phyloP scores from a whole-genome alignment of 2,797 vertebrate genomes.

The Anisognathus igniventris region DNA sequence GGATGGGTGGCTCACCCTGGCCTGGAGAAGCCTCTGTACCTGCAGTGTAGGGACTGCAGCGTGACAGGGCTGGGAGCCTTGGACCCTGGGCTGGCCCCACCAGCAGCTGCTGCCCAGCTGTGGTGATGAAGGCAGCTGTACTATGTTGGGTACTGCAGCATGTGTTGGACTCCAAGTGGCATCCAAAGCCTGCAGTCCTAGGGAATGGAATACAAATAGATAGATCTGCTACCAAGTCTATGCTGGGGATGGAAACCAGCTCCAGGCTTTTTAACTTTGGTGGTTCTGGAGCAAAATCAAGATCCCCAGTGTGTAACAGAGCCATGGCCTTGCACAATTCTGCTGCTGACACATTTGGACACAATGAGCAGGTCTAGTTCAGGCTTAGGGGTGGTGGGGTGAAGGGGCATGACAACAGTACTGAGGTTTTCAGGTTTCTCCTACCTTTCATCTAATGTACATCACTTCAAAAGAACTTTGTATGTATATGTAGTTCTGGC shows the following conservation, averaged over 20 bases:
- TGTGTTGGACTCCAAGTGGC: background rate
- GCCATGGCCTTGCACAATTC: background rate
- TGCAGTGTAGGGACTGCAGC: accelerated
- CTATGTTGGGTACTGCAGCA: background rate
- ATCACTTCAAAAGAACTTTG: background rate
- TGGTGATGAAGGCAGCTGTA: background rate
- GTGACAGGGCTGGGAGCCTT: background rate
- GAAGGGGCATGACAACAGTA: background rate
- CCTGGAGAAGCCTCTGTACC: background rate
- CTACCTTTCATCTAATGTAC: background rate
- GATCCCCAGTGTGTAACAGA: background rate
- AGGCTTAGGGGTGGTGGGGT: background rate
- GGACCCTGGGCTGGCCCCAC: background rate
- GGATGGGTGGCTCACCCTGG: background rate
- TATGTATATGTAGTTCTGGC: background rate
- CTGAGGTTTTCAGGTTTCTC: background rate
- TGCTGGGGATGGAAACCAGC: background rate
- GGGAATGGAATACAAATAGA: background rate
- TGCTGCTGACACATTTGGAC: background rate
- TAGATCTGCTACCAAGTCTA: background rate
- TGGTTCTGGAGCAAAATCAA: background rate
- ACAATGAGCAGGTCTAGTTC: background rate
- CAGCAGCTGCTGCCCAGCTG: background rate
- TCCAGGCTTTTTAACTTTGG: background rate
- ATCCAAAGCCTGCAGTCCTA: background rate